Base-by-base conservation (phyloP, 2,888 invertebrate genomes). In the Mechanitis messenoides region DNA sequence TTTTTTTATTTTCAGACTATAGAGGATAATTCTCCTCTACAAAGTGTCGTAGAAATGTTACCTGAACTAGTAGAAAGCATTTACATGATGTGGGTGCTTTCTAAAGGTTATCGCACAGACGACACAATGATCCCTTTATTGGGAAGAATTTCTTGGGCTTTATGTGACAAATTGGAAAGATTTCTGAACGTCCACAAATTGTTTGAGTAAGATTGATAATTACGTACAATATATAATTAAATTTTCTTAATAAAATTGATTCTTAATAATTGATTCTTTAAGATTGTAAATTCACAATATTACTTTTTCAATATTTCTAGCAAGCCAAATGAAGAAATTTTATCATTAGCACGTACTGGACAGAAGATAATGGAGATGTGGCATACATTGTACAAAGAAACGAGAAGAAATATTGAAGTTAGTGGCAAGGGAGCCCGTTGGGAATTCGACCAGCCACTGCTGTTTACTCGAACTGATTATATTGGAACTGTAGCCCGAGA, bases 21-120 rank as follows among this genome's bases (percentile, higher is more conserved):
- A 64, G 92, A 93, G 66, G 93, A 93, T 63, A 92, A 93, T 45
- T 92, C 93, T 0, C 93, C 94, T 35, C 94, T 97, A 64, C 90
- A 92, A 61, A 92, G 92, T 77, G 93, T 97, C 31, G 91, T 92
- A 11, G 93, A 95, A 50, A 92, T 93, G 4, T 91, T 98, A 35
- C 95, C 95, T 0, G 92, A 94, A 61, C 84, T 97, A 66, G 95
- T 97, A 89, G 95, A 96, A 67, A 95, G 96, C 1, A 82, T 98
- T 47, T 93, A 95, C 71, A 94, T 97, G 92, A 95, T 97, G 75
- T 98, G 98, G 98, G 94, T 97, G 57, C 92, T 98, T 59, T 97
- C 97, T 0, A 87, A 87, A 60, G 96, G 96, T 73, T 98, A 95
- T 79, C 94, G 95, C 65, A 92, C 91, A 0, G 97, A 97, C 75